A percentile compares a stretch with the other conserved stretches of the same genome.
These are phyloP conservation scores for Acrobasis repandana DNA, from an alignment of 2,888 invertebrate genomes.

Conservation along the genomic window DNA sequence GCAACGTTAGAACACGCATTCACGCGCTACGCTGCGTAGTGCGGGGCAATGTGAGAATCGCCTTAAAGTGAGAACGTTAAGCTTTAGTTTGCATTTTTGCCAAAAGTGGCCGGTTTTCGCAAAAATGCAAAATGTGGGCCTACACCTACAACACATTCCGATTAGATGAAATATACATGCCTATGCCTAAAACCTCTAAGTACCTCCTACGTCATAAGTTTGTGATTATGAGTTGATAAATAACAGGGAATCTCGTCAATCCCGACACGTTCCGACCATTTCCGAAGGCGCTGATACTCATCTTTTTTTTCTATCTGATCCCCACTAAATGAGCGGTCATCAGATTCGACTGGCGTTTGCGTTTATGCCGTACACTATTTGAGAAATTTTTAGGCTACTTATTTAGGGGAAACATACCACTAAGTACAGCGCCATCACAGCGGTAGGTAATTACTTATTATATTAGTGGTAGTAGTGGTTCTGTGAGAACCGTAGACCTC, in stretches of 20 bases:
- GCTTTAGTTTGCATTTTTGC: too few relatives aligned
- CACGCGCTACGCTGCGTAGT: too few relatives aligned
- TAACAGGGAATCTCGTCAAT: neutral
- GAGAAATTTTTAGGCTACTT: neutral
- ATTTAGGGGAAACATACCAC: neutral
- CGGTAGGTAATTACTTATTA: too few relatives aligned
- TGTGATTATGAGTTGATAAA: neutral
- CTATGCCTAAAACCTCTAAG: neutral
- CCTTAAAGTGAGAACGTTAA: too few relatives aligned
- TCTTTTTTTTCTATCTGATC: conserved; percentile 31
- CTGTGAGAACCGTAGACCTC: too few relatives aligned
- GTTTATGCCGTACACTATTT: neutral
- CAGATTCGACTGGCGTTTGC: neutral
- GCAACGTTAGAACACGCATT: too few relatives aligned
- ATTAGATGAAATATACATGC: too few relatives aligned
- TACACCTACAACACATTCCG: too few relatives aligned
- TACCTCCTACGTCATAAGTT: neutral
- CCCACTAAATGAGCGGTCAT: conserved; percentile 26
- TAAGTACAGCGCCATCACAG: neutral
- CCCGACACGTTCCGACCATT: neutral
- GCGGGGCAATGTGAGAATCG: too few relatives aligned
- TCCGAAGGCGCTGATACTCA: conserved; percentile 26
- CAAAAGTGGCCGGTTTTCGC: too few relatives aligned
- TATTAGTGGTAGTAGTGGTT: too few relatives aligned
- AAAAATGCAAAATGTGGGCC: too few relatives aligned